Conservation (phyloP, 2,888 invertebrate genomes). For the Eurytoma adleriae region DNA sequence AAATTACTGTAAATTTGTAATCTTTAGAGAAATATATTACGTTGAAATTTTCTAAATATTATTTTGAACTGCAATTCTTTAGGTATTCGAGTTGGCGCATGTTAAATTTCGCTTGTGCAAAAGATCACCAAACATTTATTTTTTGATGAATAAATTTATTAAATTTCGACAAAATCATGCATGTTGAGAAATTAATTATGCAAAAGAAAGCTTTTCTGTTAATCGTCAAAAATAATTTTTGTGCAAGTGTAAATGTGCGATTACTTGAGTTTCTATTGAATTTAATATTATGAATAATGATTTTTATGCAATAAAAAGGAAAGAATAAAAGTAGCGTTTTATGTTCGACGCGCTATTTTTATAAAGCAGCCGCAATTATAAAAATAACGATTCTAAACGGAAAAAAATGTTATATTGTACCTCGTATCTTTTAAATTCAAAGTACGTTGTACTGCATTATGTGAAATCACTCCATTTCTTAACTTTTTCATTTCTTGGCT, state of each 20-base stretch:
- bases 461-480: constrained; percentile 46
- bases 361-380: neutral
- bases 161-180: too few species aligned
- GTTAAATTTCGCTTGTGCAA: too few species aligned
- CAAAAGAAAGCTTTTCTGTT: too few species aligned
- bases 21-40: constrained; percentile 4
- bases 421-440: neutral
- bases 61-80: neutral
- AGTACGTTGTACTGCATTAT: neutral
- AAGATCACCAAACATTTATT: neutral
- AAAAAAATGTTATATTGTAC: neutral
- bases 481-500: constrained; percentile 24
- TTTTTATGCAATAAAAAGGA: too few species aligned
- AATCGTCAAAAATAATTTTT: too few species aligned
- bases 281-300: too few species aligned
- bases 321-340: neutral
- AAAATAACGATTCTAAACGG: neutral
- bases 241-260: too few species aligned
- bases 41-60: constrained; percentile 10
- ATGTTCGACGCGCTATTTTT: neutral
- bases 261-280: too few species aligned
- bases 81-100: neutral
- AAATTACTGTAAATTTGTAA: constrained; percentile 10
- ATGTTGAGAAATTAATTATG: too few species aligned
- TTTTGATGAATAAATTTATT: constrained; percentile 9